Percentiles rank a stretch among this genome's conserved stretches.
These are phyloP conservation scores for Eospalax fontanierii DNA, from an alignment of 2,797 vertebrate species.

Conservation along the genomic window DNA sequence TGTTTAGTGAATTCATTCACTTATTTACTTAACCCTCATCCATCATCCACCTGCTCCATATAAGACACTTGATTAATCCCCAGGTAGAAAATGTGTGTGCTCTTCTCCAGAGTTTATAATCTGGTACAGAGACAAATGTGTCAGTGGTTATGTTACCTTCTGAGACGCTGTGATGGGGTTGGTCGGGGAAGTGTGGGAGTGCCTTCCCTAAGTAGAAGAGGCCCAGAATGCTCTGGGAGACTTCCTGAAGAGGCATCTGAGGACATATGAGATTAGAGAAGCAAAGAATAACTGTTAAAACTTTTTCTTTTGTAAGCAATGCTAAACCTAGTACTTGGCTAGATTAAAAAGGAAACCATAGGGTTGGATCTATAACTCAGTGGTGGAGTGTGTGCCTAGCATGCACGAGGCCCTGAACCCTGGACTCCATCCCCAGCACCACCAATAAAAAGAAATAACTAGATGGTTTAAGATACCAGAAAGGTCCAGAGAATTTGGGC, in stretches of 20 bases:
- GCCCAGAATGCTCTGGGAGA: not conserved
- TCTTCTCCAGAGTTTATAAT: not conserved
- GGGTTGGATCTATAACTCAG: not conserved
- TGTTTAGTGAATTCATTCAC: not conserved
- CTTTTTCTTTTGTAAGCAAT: not conserved
- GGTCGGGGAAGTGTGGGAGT: not conserved
- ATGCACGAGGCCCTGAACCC: not conserved
- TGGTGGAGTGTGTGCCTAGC: not conserved
- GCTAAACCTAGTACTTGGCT: not conserved
- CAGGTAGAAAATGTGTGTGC: not conserved
- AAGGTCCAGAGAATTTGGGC: not conserved
- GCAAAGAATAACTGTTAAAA: not conserved
- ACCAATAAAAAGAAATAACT: not conserved
- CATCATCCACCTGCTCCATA: not conserved
- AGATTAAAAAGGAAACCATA: not conserved
- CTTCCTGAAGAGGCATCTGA: slow-evolving; percentile 1
- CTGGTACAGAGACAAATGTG: not conserved
- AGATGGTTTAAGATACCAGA: not conserved
- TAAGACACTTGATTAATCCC: not conserved
- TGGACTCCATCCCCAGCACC: not conserved
- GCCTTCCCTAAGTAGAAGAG: not conserved
- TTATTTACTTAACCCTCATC: not conserved
- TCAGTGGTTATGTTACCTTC: not conserved
- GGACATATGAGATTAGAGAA: not conserved
- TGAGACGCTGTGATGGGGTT: not conserved